These are phyloP conservation scores for Nixonia krombeini DNA, from an alignment of 1,140 invertebrate species.

Conservation along the genomic window DNA sequence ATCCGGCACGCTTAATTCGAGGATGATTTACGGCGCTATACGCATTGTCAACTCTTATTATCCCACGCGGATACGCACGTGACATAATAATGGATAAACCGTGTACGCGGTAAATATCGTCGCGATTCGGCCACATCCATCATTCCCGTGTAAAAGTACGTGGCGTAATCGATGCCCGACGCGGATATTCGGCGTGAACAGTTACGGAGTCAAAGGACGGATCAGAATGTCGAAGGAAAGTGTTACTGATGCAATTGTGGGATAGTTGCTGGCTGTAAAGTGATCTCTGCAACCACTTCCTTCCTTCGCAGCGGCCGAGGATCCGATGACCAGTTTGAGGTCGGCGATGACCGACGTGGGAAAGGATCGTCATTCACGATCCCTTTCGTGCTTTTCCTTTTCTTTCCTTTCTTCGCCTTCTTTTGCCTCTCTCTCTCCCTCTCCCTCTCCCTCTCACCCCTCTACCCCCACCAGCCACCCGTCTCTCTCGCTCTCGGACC, in stretches of 20 bases:
- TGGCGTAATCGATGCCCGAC: too few species aligned
- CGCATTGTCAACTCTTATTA: background rate
- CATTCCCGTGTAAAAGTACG: too few species aligned
- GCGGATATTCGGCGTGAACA: too few species aligned
- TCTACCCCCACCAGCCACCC: background rate
- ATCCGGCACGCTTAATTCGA: background rate
- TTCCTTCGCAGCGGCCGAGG: slow-evolving; percentile 59
- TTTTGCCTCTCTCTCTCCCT: slow-evolving; percentile 26
- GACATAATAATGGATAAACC: background rate
- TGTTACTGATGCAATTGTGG: slow-evolving; percentile 56
- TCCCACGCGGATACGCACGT: background rate
- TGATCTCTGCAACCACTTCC: slow-evolving; percentile 70
- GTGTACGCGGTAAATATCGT: background rate
- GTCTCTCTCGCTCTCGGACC: background rate
- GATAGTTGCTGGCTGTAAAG: slow-evolving; percentile 61
- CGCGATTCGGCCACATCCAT: too few species aligned
- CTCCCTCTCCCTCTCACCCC: slow-evolving; percentile 15
- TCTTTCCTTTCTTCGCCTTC: slow-evolving; percentile 26
- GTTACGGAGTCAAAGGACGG: slow-evolving; percentile 11
- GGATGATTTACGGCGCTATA: background rate
- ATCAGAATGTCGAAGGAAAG: slow-evolving; percentile 49
- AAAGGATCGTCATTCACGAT: slow-evolving; percentile 61
- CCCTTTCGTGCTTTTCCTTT: slow-evolving; percentile 35
- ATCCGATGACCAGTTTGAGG: slow-evolving; percentile 72
- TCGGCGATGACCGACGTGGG: slow-evolving; percentile 70